phyloP scores from a whole-genome alignment of 2,888 invertebrate species.

The Tipula helvola region DNA sequence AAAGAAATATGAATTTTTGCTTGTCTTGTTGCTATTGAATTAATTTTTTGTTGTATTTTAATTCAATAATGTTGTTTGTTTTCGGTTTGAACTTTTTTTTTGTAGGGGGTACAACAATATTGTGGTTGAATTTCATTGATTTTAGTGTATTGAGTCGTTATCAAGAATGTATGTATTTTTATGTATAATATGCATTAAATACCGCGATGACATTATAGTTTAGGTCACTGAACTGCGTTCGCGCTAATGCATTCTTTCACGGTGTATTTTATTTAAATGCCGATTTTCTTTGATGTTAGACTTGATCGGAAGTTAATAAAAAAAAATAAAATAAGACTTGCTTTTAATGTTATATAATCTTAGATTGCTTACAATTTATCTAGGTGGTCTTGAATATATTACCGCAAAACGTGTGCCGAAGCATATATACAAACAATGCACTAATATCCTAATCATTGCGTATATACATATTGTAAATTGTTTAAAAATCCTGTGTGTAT shows the following conservation, averaged over 20 bases:
- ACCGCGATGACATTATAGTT: not conserved
- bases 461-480: not conserved
- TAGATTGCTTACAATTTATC: not conserved
- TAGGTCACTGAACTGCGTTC: not conserved
- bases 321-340: not conserved
- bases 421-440: not conserved
- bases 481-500: not conserved
- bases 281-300: not conserved
- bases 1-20: conserved; percentile 4
- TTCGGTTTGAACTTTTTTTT: not conserved
- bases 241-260: not conserved
- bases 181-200: not conserved
- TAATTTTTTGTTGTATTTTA: conserved; percentile 4
- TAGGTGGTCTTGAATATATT: not conserved
- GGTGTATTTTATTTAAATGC: not conserved
- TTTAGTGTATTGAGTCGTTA: not conserved
- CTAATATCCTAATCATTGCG: not conserved
- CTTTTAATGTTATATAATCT: not conserved
- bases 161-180: not conserved
- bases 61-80: conserved; percentile 4
- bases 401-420: not conserved
- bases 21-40: not conserved
- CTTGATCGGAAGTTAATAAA: not conserved
- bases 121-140: not conserved
- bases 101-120: not conserved